phyloP scores from a whole-genome alignment of 2,888 invertebrate genomes.

The Aplocera efformata region DNA sequence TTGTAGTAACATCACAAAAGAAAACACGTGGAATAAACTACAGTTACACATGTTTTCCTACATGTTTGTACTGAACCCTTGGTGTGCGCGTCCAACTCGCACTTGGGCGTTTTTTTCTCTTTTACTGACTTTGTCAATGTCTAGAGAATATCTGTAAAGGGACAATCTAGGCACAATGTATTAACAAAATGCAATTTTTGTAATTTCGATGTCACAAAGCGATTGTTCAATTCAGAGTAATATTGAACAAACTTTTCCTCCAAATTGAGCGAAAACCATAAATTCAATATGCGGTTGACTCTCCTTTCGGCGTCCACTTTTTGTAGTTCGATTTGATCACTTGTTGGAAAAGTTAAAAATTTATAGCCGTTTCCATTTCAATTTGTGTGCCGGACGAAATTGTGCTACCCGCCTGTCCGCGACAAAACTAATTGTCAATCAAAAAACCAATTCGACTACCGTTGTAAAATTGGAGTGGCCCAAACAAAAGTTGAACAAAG shows the following conservation, averaged over 20 bases:
- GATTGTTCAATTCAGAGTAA: conserved; percentile 40
- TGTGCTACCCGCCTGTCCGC: conserved; percentile 31
- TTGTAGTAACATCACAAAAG: no score
- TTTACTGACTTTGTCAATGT: no score
- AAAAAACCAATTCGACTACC: conserved; percentile 35
- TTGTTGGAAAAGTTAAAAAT: conserved; percentile 73
- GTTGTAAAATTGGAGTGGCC: conserved; percentile 9
- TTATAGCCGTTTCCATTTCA: conserved; percentile 66
- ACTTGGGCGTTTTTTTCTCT: no score
- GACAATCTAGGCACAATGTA: no score
- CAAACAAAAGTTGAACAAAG: conserved; percentile 21
- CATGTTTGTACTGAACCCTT: no score
- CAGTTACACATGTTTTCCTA: no score
- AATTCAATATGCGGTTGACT: conserved; percentile 68
- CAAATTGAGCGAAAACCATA: conserved; percentile 58
- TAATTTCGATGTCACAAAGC: conserved; percentile 18
- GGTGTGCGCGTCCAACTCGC: no score
- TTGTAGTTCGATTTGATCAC: conserved; percentile 73
- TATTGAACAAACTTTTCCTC: conserved; percentile 53
- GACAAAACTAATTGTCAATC: conserved; percentile 48
- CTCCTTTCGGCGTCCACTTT: conserved; percentile 64
- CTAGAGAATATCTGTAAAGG: no score
- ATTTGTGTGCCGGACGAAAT: conserved; percentile 56
- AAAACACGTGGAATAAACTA: no score
- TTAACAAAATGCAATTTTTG: no score